phyloP scores from a whole-genome alignment of 2,797 vertebrate genomes.

The Acipenser ruthenus region DNA sequence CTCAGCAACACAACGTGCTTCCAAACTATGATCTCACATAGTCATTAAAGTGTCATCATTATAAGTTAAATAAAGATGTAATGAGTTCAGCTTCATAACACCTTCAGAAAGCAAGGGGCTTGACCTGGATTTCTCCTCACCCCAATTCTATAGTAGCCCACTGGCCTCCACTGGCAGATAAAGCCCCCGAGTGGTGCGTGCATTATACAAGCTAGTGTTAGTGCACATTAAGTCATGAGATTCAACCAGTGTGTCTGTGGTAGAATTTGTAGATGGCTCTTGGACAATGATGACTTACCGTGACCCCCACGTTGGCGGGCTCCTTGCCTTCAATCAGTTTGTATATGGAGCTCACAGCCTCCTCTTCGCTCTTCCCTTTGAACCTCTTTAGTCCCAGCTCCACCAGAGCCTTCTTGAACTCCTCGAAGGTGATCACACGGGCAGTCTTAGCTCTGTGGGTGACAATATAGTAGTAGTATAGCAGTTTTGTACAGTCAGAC shows the following conservation, averaged over 20 bases:
- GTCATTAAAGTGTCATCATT: neutral
- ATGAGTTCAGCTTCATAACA: neutral
- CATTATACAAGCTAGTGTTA: too few relatives aligned
- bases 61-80: neutral
- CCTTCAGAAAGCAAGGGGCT: neutral
- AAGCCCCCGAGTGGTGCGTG: too few relatives aligned
- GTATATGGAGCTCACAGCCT: slow-evolving; percentile 69
- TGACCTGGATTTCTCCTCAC: neutral
- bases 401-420: slow-evolving; percentile 82
- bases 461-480: slow-evolving; percentile 15
- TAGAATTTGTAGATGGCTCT: too few relatives aligned
- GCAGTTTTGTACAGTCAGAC: neutral
- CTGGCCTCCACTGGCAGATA: too few relatives aligned
- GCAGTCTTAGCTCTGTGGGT: slow-evolving; percentile 74
- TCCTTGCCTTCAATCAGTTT: slow-evolving; percentile 79
- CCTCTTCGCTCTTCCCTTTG: slow-evolving; percentile 83
- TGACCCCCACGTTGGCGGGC: slow-evolving; percentile 75
- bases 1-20: neutral
- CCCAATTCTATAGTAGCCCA: neutral
- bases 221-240: too few relatives aligned
- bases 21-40: neutral
- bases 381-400: slow-evolving; percentile 80
- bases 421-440: slow-evolving; percentile 80
- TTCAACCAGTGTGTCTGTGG: too few relatives aligned
- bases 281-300: slow-evolving; percentile 58